Conservation (phyloP, 2,888 invertebrate species). For the Metallyticus violacea region DNA sequence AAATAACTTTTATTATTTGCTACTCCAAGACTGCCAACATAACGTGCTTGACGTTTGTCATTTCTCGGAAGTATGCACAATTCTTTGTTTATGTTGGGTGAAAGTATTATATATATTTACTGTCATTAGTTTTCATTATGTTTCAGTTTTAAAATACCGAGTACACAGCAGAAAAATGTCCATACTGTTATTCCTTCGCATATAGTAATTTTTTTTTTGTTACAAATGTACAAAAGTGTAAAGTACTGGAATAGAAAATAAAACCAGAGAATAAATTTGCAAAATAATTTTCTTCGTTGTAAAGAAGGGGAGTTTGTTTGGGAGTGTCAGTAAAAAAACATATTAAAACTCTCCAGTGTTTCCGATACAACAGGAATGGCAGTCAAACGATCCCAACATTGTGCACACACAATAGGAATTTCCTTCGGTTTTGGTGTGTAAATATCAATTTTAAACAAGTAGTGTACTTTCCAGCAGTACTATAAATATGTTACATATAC, state of each 20-base stretch:
- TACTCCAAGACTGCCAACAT: neutral
- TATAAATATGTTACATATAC: too few relatives aligned
- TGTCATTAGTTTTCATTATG: neutral
- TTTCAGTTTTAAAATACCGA: neutral
- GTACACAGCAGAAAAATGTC: neutral
- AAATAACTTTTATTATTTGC: neutral
- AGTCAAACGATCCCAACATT: neutral
- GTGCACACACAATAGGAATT: neutral
- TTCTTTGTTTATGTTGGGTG: neutral
- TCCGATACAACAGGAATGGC: neutral
- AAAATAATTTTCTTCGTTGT: neutral
- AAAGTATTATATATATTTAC: neutral
- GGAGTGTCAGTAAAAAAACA: neutral
- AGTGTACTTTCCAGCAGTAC: too few relatives aligned
- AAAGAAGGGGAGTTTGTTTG: neutral
- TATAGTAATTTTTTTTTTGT: neutral
- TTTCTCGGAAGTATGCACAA: neutral
- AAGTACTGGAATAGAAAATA: neutral
- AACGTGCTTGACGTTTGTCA: neutral
- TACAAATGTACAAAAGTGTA: neutral
- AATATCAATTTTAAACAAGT: neutral
- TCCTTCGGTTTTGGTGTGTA: neutral
- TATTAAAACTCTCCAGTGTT: too few relatives aligned
- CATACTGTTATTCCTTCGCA: neutral
- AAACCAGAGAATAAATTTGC: neutral